phyloP scores from a whole-genome alignment of 2,888 invertebrate species.

The Eristalis arbustorum region DNA sequence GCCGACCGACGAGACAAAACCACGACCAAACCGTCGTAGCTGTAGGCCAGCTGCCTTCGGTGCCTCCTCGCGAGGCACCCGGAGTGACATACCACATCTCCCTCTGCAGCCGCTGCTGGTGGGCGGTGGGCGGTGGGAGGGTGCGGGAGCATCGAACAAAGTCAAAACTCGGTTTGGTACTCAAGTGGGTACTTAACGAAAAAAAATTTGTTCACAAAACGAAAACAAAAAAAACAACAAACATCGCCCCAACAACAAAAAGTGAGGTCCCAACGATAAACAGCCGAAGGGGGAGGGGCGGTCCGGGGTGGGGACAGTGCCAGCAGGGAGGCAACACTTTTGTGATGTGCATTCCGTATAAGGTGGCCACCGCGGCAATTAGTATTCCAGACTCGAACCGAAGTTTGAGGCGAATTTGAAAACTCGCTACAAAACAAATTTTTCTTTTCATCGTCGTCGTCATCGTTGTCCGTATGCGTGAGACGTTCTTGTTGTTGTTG shows the following conservation, averaged over 20 bases:
- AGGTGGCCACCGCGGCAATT: constrained; percentile 54
- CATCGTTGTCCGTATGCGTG: background rate
- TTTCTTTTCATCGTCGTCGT: constrained; percentile 1
- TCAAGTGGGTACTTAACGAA: constrained; percentile 61
- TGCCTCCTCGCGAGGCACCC: constrained; percentile 5
- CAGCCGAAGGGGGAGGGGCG: background rate
- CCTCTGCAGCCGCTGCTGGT: background rate
- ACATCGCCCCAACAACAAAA: background rate
- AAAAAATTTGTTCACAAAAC: constrained; percentile 45
- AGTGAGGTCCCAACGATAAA: background rate
- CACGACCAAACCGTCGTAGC: constrained; percentile 20
- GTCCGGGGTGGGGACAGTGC: background rate
- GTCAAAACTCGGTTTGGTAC: constrained; percentile 39
- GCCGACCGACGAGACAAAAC: background rate
- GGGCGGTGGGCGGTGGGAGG: constrained; percentile 4
- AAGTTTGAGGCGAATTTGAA: constrained; percentile 64
- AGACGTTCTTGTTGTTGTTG: background rate
- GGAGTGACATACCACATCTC: background rate
- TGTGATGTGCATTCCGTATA: constrained; percentile 69
- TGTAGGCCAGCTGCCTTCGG: constrained; percentile 1
- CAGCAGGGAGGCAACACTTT: constrained; percentile 49
- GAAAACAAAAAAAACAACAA: constrained; percentile 11
- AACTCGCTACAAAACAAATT: constrained; percentile 30
- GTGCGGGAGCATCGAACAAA: constrained; percentile 33
- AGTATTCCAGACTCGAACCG: constrained; percentile 58